Evolutionary conservation across 2,113 vertebrate species (phyloP).

Genomic region (Gasterosteus aculeatus): DNA sequence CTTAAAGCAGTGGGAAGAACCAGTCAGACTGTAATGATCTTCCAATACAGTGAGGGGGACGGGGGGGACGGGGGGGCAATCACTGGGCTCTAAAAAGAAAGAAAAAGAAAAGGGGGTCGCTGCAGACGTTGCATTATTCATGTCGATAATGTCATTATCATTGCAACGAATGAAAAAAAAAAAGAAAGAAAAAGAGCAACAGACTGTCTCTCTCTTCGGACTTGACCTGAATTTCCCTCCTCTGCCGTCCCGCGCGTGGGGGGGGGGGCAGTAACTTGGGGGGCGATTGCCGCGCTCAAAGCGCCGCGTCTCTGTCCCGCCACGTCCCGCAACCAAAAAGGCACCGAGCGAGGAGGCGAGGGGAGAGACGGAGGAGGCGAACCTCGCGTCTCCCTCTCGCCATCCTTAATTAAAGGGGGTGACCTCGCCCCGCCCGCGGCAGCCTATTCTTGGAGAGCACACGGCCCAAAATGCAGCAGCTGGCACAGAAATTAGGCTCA

Average conservation of each 20-base stretch:
- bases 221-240: conserved; percentile 69
- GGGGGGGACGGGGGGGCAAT: conserved; percentile 44
- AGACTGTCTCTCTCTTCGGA: conserved; percentile 22
- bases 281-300: conserved; percentile 1
- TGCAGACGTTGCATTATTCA: conserved; percentile 74
- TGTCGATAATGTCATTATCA: conserved; percentile 73
- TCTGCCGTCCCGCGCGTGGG: conserved; percentile 5
- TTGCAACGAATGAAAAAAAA: conserved; percentile 56
- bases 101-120: conserved; percentile 19
- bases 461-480: conserved; percentile 67
- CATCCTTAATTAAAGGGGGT: conserved; percentile 75
- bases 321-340: neutral
- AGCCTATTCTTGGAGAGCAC: conserved; percentile 61
- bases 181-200: neutral
- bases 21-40: conserved; percentile 41
- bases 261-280: neutral
- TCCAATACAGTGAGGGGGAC: conserved; percentile 25
- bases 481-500: conserved; percentile 50
- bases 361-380: conserved; percentile 39
- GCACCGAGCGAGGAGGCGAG: neutral
- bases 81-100: conserved; percentile 27
- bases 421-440: conserved; percentile 67
- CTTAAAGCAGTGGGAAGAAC: conserved; percentile 33
- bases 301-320: neutral
- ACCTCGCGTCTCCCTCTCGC: conserved; percentile 61